phyloP scores from a whole-genome alignment of 2,113 vertebrate genomes.

The Microtus ochrogaster region DNA sequence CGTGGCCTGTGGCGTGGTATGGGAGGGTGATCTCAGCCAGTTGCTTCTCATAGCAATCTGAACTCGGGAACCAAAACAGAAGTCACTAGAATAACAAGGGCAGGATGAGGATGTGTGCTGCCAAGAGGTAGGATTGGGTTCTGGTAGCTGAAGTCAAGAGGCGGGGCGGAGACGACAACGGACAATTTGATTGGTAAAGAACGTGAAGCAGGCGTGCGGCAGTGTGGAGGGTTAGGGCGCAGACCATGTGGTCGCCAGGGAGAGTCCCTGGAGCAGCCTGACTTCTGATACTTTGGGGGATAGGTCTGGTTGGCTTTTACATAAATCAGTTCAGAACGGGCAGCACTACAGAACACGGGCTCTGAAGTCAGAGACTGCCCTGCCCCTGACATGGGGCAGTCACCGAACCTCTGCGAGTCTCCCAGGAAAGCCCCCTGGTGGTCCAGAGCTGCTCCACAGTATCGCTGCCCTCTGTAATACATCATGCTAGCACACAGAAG shows the following conservation, averaged over 20 bases:
- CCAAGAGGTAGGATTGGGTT: not conserved
- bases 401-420: not conserved
- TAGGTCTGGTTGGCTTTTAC: not conserved
- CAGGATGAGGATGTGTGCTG: not conserved
- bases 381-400: not conserved
- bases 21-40: not conserved
- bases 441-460: not conserved
- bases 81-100: not conserved
- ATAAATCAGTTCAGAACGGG: not conserved
- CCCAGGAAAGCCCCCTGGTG: not conserved
- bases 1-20: not conserved
- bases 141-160: not conserved
- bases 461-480: not conserved
- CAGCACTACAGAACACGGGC: not conserved
- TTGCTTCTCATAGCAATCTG: constrained; percentile 19
- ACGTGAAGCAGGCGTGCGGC: not conserved
- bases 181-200: constrained; percentile 48
- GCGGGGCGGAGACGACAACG: constrained; percentile 7
- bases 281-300: constrained; percentile 11
- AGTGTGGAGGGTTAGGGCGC: not conserved
- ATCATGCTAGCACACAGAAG: not conserved
- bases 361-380: constrained; percentile 29
- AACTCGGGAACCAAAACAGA: constrained; percentile 44
- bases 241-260: not conserved
- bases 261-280: not conserved